A percentile compares a stretch with the other conserved stretches of the same genome.
Evolutionary conservation across 2,113 vertebrate species (phyloP).

Genomic region (Gobiocypris rarus): DNA sequence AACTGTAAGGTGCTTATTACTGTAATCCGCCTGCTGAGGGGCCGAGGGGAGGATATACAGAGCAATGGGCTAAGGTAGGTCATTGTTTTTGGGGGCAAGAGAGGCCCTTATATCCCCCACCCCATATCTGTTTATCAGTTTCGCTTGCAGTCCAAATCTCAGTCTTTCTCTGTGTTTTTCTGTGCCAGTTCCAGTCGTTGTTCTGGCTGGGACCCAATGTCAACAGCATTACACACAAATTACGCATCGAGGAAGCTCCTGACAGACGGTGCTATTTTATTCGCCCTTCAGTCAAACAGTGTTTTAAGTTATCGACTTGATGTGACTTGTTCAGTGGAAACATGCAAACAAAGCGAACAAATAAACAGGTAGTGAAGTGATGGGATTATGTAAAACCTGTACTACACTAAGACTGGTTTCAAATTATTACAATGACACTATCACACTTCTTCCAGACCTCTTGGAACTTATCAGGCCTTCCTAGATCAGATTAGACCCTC

Average conservation of each 20-base stretch:
- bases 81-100: not conserved
- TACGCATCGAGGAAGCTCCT: not conserved
- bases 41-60: not conserved
- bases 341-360: constrained; percentile 9
- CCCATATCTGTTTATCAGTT: not conserved
- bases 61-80: not conserved
- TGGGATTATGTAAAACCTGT: not conserved
- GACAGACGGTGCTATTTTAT: not conserved
- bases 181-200: not conserved
- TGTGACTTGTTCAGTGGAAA: constrained; percentile 20
- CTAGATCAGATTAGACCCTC: not conserved
- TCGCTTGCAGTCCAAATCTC: not conserved
- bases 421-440: too few relatives aligned
- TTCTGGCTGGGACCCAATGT: not conserved
- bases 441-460: not conserved
- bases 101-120: not conserved
- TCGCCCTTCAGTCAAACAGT: constrained; percentile 1
- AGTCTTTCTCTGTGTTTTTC: not conserved
- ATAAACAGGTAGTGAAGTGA: constrained; percentile 16
- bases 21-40: not conserved
- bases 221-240: constrained; percentile 18
- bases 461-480: not conserved
- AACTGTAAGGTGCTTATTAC: constrained; percentile 17
- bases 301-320: not conserved
- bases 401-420: too few relatives aligned